Base-by-base conservation (phyloP, 1,140 invertebrate species). In the Saccostrea glomerata region DNA sequence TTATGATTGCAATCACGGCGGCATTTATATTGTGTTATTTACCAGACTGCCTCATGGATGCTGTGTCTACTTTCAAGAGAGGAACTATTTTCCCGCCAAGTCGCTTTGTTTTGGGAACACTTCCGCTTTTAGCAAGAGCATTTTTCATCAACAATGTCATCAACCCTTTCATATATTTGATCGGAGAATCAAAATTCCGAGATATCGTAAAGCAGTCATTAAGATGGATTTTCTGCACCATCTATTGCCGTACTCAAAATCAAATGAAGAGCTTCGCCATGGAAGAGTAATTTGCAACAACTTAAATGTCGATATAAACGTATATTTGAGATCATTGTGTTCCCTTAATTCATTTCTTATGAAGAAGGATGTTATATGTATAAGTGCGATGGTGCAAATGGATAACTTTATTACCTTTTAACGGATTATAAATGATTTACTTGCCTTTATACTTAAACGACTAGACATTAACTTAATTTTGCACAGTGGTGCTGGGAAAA, bases 91-190 rank as follows among this genome's bases (percentile, higher is more conserved):
- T 85, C 15, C 83, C 66, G 20, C 60, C 83, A 9, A 88, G 60
- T 56, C 60, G 40, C 15, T n/a, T 88, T 23, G 23, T 85, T 13
- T 66, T 88, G n/a, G 87, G 60, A 54, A 25, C 56, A 3, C 40
- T 88, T 23, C 87, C 87, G 5, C 83, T 88, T 47, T 40, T 88
- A 15, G 54, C 47, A 30, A 40, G 87, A 47, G 36, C 87, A 30
- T 88, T 83, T 77, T 88, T 88, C 36, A 88, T 88, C 7, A 88
- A 88, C 20, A 88, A 88, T 85, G 58, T 88, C 36, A 85, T 88
- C 40, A 88, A 88, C 66, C 87, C 87, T 20, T 47, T 88, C 87
- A 88, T 88, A 36, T 88, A 85, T 36, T 20, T 85, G 20, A 73
- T 88, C 17, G 87, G 87, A 17, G 84, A 88, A 15, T 20, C 54